A percentile compares a stretch with the other conserved stretches of the same genome.
Evolutionary conservation across 2,797 vertebrate genomes (phyloP).

Genomic region (Mionectes olivaceus): DNA sequence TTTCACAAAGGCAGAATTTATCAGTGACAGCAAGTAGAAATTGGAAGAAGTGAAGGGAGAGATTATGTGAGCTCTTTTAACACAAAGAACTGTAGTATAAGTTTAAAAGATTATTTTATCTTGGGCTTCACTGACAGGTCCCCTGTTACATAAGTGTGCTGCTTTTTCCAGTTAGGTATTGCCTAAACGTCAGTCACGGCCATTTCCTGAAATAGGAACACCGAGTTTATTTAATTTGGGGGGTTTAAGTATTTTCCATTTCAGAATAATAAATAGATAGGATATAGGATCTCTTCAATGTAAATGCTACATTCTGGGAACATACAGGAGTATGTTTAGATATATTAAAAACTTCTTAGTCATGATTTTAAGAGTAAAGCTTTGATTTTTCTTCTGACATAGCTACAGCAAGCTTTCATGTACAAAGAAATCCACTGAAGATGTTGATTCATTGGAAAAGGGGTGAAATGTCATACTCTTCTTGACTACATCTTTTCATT

Average conservation of each 20-base stretch:
- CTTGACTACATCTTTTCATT: conserved; percentile 53
- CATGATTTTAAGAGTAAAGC: conserved; percentile 39
- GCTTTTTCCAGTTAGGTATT: conserved; percentile 24
- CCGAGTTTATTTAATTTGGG: conserved; percentile 63
- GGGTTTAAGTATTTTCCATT: conserved; percentile 60
- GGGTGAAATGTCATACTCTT: conserved; percentile 48
- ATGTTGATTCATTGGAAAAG: conserved; percentile 57
- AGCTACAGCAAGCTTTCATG: neutral
- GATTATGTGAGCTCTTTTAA: conserved; percentile 6
- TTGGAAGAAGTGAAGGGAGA: neutral
- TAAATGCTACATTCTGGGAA: conserved; percentile 26
- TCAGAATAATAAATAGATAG: conserved; percentile 71
- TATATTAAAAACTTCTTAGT: conserved; percentile 33
- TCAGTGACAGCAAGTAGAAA: neutral
- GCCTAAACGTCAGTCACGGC: conserved; percentile 23
- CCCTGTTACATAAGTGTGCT: conserved; percentile 56
- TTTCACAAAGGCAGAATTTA: neutral
- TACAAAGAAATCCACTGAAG: conserved; percentile 17
- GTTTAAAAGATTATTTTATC: conserved; percentile 59
- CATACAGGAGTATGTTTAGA: conserved; percentile 21
- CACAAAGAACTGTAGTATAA: conserved; percentile 13
- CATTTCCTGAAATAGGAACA: conserved; percentile 67
- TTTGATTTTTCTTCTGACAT: conserved; percentile 39
- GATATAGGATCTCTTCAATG: conserved; percentile 33
- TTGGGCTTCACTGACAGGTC: conserved; percentile 30